phyloP scores from a whole-genome alignment of 2,797 vertebrate species.

The Hyperoplus lanceolatus region DNA sequence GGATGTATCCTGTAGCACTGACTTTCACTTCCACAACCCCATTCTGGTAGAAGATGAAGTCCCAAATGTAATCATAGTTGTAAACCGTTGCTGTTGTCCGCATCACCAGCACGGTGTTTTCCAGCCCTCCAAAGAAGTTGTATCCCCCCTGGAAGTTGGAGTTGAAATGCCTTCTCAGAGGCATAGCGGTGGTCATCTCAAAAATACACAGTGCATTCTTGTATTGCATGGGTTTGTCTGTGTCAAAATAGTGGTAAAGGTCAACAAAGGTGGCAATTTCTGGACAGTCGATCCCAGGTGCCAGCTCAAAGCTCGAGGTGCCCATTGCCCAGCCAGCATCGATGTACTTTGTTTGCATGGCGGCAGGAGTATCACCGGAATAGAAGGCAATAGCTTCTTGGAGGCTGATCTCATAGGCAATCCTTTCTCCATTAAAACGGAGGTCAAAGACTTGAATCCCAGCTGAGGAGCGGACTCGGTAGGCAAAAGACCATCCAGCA shows the following conservation, averaged over 20 bases:
- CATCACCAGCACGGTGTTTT: constrained; percentile 90
- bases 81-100: constrained; percentile 94
- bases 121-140: constrained; percentile 91
- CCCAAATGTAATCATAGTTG: constrained; percentile 98
- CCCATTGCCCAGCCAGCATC: constrained; percentile 95
- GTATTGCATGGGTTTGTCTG: constrained; percentile 86
- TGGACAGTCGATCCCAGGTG: constrained; percentile 93
- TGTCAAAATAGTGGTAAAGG: constrained; percentile 89
- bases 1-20: constrained; percentile 93
- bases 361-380: constrained; percentile 89
- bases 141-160: constrained; percentile 88
- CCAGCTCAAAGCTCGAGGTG: constrained; percentile 87
- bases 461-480: constrained; percentile 88
- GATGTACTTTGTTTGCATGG: constrained; percentile 95
- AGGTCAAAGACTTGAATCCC: constrained; percentile 94
- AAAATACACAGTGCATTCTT: constrained; percentile 91
- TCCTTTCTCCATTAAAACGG: constrained; percentile 88
- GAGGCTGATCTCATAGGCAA: constrained; percentile 93
- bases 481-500: constrained; percentile 92
- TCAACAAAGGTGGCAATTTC: constrained; percentile 90
- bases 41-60: constrained; percentile 93
- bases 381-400: constrained; percentile 96
- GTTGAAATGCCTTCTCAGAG: constrained; percentile 92
- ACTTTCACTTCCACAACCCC: constrained; percentile 93
- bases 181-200: constrained; percentile 91